Conservation (phyloP, 1,140 invertebrate species). For the Aphaenogaster rudis region DNA sequence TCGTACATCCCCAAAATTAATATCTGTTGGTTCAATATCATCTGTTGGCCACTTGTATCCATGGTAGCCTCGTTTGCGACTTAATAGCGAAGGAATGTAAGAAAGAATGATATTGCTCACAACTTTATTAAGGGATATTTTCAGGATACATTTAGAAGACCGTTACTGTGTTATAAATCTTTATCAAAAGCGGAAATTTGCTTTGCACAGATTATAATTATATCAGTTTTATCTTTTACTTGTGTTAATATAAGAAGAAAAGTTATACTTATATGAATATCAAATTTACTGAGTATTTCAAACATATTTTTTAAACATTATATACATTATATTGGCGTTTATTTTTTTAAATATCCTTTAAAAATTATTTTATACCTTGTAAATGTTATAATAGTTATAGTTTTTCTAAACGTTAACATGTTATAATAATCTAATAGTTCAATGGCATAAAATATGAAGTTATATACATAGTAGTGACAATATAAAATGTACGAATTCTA, state of each 20-base stretch:
- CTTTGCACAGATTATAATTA: background rate
- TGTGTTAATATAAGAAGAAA: background rate
- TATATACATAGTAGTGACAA: background rate
- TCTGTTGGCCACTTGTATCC: conserved; percentile 74
- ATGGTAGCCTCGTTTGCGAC: conserved; percentile 62
- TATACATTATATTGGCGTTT: background rate
- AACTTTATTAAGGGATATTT: conserved; percentile 76
- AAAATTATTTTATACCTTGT: background rate
- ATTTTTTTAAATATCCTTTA: background rate
- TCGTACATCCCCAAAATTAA: conserved; percentile 86
- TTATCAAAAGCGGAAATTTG: background rate
- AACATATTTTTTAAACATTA: background rate
- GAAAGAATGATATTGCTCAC: conserved; percentile 70
- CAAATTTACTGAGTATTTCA: background rate
- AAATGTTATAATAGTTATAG: background rate
- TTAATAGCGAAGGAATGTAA: conserved; percentile 58
- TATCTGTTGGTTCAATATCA: conserved; percentile 85
- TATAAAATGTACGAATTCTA: background rate
- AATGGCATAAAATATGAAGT: background rate
- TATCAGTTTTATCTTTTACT: background rate
- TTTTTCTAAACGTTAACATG: background rate
- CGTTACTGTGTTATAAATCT: background rate
- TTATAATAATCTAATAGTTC: background rate
- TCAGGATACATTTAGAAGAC: conserved; percentile 56
- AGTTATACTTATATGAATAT: background rate